Evolutionary conservation across 2,797 vertebrate genomes (phyloP).

Genomic region (Danio choprae): DNA sequence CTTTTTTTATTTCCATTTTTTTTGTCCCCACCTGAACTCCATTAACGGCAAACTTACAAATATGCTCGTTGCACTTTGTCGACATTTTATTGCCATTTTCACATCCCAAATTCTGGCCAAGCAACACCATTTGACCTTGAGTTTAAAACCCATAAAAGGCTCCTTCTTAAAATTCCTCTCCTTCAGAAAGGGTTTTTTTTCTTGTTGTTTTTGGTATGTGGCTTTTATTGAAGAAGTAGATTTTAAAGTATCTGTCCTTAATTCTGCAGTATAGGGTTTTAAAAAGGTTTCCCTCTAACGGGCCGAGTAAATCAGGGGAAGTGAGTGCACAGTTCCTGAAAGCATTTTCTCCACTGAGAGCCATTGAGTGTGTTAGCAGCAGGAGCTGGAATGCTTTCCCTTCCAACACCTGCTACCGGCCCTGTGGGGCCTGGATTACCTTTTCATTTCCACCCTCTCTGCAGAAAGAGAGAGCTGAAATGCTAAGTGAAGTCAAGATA

Average conservation of each 20-base stretch:
- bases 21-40: conserved; percentile 16
- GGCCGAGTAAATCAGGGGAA: conserved; percentile 61
- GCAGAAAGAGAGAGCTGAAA: conserved; percentile 21
- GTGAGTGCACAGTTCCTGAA: conserved; percentile 75
- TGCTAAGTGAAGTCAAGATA: conserved; percentile 52
- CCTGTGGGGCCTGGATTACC: conserved; percentile 72
- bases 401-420: conserved; percentile 67
- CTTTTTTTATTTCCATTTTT: not conserved
- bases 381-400: conserved; percentile 62
- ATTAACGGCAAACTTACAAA: conserved; percentile 20
- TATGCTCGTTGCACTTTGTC: not conserved
- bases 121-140: conserved; percentile 50
- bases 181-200: conserved; percentile 71
- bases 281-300: conserved; percentile 55
- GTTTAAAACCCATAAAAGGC: conserved; percentile 55
- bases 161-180: conserved; percentile 64
- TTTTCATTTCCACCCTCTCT: conserved; percentile 67
- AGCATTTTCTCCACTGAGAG: conserved; percentile 74
- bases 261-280: conserved; percentile 61
- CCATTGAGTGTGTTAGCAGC: conserved; percentile 70
- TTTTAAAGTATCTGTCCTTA: conserved; percentile 64
- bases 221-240: conserved; percentile 75
- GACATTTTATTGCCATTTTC: conserved; percentile 53
- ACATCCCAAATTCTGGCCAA: conserved; percentile 51
- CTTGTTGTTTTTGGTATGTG: conserved; percentile 76